phyloP scores from a whole-genome alignment of 2,888 invertebrate genomes.

The Ectropis crepuscularia region DNA sequence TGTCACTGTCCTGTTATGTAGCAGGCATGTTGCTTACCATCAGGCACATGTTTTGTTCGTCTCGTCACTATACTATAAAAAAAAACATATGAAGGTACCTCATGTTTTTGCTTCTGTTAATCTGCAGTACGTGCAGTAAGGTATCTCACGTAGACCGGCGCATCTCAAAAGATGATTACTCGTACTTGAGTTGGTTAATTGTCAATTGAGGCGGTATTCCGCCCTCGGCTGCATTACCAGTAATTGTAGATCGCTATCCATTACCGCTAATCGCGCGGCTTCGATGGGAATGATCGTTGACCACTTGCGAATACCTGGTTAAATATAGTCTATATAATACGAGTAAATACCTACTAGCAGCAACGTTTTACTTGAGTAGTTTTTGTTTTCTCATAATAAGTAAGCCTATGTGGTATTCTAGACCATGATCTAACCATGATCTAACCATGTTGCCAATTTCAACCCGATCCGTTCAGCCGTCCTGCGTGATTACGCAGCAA shows the following conservation, averaged over 20 bases:
- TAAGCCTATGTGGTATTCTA: no score
- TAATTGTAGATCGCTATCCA: constrained; percentile 56
- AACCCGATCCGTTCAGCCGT: no score
- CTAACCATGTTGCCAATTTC: no score
- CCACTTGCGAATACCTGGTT: constrained; percentile 21
- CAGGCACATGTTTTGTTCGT: no score
- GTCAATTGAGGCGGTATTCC: constrained; percentile 54
- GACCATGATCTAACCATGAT: no score
- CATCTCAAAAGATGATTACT: constrained; percentile 18
- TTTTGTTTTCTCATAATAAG: no score
- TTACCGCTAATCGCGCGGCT: constrained; percentile 49
- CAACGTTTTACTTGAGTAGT: no score
- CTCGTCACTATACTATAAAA: no score
- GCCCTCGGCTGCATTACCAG: constrained; percentile 43
- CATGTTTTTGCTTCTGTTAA: neutral
- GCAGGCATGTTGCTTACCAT: no score
- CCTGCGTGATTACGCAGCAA: no score
- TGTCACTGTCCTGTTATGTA: no score
- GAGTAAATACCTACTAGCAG: neutral
- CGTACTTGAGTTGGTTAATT: constrained; percentile 52
- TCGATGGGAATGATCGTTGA: constrained; percentile 36
- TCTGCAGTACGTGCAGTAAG: neutral
- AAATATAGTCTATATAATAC: neutral
- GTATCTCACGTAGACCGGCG: neutral
- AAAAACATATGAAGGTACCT: no score